Conservation (phyloP, 2,113 vertebrate genomes). For the Poeciliopsis turrubarensis region DNA sequence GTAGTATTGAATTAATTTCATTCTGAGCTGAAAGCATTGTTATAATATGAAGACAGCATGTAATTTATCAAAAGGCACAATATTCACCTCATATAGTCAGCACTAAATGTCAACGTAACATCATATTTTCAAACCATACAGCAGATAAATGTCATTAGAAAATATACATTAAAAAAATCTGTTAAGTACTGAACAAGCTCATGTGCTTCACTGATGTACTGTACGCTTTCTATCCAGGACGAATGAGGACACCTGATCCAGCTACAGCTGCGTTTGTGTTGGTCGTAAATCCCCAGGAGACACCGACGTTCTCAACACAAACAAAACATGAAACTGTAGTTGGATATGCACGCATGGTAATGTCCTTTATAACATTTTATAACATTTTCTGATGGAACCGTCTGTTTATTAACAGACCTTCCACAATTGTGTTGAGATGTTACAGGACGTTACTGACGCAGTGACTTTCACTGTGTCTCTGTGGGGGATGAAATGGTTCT, state of each 20-base stretch:
- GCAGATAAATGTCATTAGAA: slow-evolving; percentile 2
- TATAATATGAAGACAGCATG: not conserved
- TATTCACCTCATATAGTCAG: slow-evolving; percentile 1
- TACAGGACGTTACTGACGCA: slow-evolving; percentile 6
- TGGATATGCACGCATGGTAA: slow-evolving; percentile 25
- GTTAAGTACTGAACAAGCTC: not conserved
- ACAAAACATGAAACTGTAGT: slow-evolving; percentile 21
- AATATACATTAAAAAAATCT: not conserved
- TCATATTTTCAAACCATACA: slow-evolving; percentile 4
- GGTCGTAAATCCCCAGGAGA: slow-evolving; percentile 26
- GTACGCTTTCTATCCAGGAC: slow-evolving; percentile 3
- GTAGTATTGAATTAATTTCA: not conserved
- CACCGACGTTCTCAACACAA: slow-evolving; percentile 23
- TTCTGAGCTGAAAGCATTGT: not conserved
- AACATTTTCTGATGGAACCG: slow-evolving; percentile 18
- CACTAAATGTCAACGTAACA: not conserved
- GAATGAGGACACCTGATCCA: slow-evolving; percentile 8
- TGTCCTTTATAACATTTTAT: slow-evolving; percentile 31
- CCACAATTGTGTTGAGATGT: slow-evolving; percentile 15
- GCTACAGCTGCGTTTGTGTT: slow-evolving; percentile 15
- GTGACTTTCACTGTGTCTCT: slow-evolving; percentile 34
- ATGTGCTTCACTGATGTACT: not conserved
- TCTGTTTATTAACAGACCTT: slow-evolving; percentile 35
- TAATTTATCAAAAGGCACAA: not conserved
- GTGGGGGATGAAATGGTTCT: not conserved